Base-by-base conservation (phyloP, 37 sponge, comb jelly and placozoan genomes). In the Axinella damicornis region DNA sequence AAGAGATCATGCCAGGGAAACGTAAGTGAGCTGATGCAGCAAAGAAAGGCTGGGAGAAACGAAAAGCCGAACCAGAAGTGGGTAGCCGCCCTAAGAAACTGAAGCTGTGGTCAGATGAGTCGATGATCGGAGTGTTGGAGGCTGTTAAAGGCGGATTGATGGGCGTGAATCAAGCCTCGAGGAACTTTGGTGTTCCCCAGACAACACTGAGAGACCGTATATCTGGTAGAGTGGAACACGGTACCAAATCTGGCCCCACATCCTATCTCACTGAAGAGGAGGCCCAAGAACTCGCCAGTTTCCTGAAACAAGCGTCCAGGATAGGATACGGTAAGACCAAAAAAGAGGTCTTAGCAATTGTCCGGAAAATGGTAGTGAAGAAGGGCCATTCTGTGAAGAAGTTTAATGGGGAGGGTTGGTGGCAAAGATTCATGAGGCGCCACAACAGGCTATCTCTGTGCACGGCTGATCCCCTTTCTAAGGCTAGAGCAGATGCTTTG, bases 401-500 rank as follows among this genome's bases (percentile, higher is more conserved):
- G n/a, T 27, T 17, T 22, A 20, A 6, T 19, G n/a, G 15, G 37
- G 22, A 20, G 33, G 52, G 73, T 18, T 72, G 73, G 73, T 72
- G 73, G 73, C 41, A 46, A 40, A 2, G 73, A 72, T 72, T 72
- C 37, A 11, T 33, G 14, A 40, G 35, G 41, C 34, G 71, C 13
- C 71, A 70, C 14, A 36, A 36, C 13, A 11, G 18, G 15, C 21
- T 70, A 33, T 70, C 71, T 15, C 71, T 70, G 5, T 21, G 71
- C 38, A 21, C 39, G 20, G 71, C 39, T 6, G 71, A 70, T 70
- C 13, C 71, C 20, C 30, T 40, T 15, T 36, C 71, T 33, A 36
- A 70, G 14, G 38, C 35, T 18, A 16, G 85, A 9, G 63, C 76
- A 69, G 69, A 74, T 39, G 76, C 85, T 34, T 28, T 73, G 30